phyloP scores from a whole-genome alignment of 2,113 vertebrate species.

The Microcebus murinus region DNA sequence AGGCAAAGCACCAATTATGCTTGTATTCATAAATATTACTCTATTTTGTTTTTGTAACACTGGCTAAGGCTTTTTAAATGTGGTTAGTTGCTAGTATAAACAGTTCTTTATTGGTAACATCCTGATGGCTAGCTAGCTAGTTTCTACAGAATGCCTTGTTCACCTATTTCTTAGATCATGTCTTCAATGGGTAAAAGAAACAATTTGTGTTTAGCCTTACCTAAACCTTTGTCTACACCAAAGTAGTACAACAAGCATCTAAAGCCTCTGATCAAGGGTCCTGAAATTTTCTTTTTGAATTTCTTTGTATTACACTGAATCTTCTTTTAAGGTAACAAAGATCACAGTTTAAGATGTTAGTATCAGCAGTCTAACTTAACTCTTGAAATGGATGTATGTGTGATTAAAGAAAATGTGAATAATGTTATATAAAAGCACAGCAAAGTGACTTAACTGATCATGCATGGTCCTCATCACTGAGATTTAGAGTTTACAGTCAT shows the following conservation, averaged over 20 bases:
- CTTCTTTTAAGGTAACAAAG: not conserved
- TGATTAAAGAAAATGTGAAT: conserved; percentile 44
- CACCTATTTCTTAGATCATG: not conserved
- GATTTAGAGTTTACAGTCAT: not conserved
- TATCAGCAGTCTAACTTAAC: not conserved
- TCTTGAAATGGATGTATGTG: not conserved
- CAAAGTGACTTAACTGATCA: conserved; percentile 18
- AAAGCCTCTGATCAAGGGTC: conserved; percentile 59
- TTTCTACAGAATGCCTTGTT: not conserved
- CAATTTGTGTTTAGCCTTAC: not conserved
- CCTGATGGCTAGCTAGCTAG: not conserved
- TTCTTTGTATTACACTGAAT: conserved; percentile 37
- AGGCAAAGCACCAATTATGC: conserved; percentile 1
- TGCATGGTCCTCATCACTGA: not conserved
- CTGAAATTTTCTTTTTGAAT: conserved; percentile 30
- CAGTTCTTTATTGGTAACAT: not conserved
- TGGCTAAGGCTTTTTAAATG: not conserved
- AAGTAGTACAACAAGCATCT: not conserved
- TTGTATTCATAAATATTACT: conserved; percentile 6
- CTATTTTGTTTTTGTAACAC: conserved; percentile 11
- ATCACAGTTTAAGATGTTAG: not conserved
- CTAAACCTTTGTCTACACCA: not conserved
- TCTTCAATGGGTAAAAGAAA: not conserved
- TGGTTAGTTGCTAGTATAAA: not conserved
- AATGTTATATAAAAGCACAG: not conserved